phyloP scores from a whole-genome alignment of 1,140 invertebrate species.

The Drosophila aff. region DNA sequence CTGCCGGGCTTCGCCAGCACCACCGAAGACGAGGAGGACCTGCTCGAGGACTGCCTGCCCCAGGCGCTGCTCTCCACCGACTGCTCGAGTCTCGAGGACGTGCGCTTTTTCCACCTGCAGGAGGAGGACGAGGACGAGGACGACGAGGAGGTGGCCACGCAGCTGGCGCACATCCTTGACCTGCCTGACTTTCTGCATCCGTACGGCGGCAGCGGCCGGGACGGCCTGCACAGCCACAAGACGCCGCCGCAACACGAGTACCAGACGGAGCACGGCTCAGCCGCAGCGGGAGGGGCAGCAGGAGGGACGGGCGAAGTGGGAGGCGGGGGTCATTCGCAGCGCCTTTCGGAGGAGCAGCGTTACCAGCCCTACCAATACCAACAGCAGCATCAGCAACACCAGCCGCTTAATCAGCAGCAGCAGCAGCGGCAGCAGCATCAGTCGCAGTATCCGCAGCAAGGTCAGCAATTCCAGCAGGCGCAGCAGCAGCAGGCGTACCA shows the following conservation, averaged over 20 bases:
- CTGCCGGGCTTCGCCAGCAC: conserved; percentile 75
- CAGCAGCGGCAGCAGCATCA: conserved; percentile 47
- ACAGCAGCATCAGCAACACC: conserved; percentile 50
- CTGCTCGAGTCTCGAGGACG: conserved; percentile 72
- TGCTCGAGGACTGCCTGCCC: conserved; percentile 69
- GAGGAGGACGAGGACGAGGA: conserved; percentile 61
- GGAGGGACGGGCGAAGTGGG: conserved; percentile 71
- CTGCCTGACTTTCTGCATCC: conserved; percentile 71
- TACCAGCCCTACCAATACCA: conserved; percentile 64
- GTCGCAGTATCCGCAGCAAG: conserved; percentile 52
- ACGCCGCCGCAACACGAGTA: conserved; percentile 83
- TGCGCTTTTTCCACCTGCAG: conserved; percentile 67
- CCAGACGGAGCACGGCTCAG: conserved; percentile 72
- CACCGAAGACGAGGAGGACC: conserved; percentile 74
- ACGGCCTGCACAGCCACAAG: conserved; percentile 79
- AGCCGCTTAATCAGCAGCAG: conserved; percentile 42
- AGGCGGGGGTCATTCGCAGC: conserved; percentile 51
- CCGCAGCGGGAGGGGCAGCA: conserved; percentile 74
- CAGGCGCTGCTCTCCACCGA: conserved; percentile 69
- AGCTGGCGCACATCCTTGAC: conserved; percentile 70
- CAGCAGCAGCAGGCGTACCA: conserved; percentile 67
- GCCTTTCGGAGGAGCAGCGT: conserved; percentile 58
- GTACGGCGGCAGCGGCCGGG: conserved; percentile 72
- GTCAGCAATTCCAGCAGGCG: conserved; percentile 53
- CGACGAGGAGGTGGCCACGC: conserved; percentile 64